These are phyloP conservation scores for Chaenogobius annularis DNA, from an alignment of 2,113 vertebrate species.

Conservation along the genomic window DNA sequence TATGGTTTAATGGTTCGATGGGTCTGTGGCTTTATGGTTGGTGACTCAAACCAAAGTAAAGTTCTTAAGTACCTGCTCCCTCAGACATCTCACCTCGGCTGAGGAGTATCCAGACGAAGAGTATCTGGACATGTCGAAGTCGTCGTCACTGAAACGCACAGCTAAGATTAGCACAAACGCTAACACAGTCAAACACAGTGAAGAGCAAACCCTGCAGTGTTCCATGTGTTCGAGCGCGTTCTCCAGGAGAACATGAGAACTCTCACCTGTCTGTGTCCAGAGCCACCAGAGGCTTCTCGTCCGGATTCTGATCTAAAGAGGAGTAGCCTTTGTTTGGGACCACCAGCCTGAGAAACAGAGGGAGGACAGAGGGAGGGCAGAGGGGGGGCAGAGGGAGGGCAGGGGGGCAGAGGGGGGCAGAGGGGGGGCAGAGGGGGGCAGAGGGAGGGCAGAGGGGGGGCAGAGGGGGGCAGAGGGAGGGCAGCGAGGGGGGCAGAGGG, in stretches of 20 bases:
- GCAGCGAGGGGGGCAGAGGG: too few relatives aligned
- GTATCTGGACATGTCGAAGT: conserved; percentile 99
- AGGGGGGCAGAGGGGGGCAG: neutral
- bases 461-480: too few relatives aligned
- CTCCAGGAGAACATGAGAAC: too few relatives aligned
- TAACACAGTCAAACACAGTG: neutral
- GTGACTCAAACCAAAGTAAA: conserved; percentile 55
- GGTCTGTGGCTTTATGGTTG: conserved; percentile 3
- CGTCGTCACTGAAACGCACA: conserved; percentile 85
- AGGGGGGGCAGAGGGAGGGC: neutral
- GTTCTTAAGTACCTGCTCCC: conserved; percentile 78
- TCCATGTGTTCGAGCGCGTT: too few relatives aligned
- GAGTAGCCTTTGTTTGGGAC: conserved; percentile 99
- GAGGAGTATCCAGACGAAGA: conserved; percentile 99
- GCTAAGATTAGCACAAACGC: conserved; percentile 6
- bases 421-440: neutral
- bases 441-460: too few relatives aligned
- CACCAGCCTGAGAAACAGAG: conserved; percentile 81
- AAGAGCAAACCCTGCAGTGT: too few relatives aligned
- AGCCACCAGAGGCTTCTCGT: conserved; percentile 96
- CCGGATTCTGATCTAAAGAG: conserved; percentile 95
- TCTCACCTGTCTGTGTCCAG: conserved; percentile 96
- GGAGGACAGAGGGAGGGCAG: neutral
- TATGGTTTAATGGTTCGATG: neutral
- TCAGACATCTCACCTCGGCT: conserved; percentile 95